Evolutionary conservation across 2,797 vertebrate genomes (phyloP), one percentile per base, ranked within the genome.

Genomic region (Halcyon chelicuti): DNA sequence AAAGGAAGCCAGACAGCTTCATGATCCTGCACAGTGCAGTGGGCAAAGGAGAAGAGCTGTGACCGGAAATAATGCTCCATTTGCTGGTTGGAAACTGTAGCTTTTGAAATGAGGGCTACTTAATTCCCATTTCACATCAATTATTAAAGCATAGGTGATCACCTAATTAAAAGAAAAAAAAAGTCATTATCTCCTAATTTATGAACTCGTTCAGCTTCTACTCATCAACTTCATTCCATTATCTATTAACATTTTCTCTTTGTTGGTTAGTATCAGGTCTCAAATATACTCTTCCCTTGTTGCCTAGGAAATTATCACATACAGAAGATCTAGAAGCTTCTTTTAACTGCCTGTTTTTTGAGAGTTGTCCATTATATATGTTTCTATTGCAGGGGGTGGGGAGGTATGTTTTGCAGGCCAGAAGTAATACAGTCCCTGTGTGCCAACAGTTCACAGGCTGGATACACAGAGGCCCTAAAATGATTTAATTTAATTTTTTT

Each of bases 241-340:
- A 87, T 80, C 83, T 94, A 23, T 94, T 94, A 96, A 94, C 44
- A 54, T 94, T 92, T 94, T 91, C 70, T 42, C 67, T 85, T 83
- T 96, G 90, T 93, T 96, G 74, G 81, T 80, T 89, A 78, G 54
- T 91, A 88, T 91, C 73, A 94, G 23, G 76, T 94, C 81, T 94
- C 86, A 95, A 61, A 94, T 91, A 95, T 58, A 44, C 39, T 82
- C 71, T 78, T 97, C 28, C 61, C 84, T 70, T 87, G 96, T 97
- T 97, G 95, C 96, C 93, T 95, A 93, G 96, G 96, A 96, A 97
- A 97, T 97, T 97, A 91, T 91, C 94, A 85, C 73, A 91, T 60
- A 62, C 37, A 15, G 66, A 78, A 94, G 81, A 94, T 81, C 71
- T 85, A 80, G 81, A 97, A 94, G 67, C 39, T 89, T 94, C 86